Base-by-base conservation (phyloP, 2,888 invertebrate genomes). In the Pediacus dermestoides region DNA sequence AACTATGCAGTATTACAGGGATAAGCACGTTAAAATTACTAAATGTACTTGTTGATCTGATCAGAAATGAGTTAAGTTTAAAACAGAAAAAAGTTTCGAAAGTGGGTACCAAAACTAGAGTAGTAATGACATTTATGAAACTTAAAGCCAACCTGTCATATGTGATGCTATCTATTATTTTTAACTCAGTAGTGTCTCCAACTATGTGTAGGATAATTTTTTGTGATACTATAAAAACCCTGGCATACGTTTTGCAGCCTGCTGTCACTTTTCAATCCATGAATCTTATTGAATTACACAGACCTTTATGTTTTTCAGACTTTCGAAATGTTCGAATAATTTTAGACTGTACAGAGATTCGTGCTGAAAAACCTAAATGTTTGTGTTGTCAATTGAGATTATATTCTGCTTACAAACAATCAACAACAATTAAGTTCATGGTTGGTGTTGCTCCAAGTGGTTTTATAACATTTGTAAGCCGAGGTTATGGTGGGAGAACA, bases 381-480 rank as follows among this genome's bases (percentile, higher is more conserved):
- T 22, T 43, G 2, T 40, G 40, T 30, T 43, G 32, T 14, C 18
- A 16, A 12, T 33, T 43, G 32, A 36, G 33, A 34, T 34, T 12
- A 21, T 42, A 42, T 59, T 51, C 49, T 3, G 25, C 27, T 7
- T 44, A 47, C 22, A 52, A 48, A 37, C 16, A 34, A 7, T 11
- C 12, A 14, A 12, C 37, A 28, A 52, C 46, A 4, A 22, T 51
- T 1, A 55, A 55, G 31, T 50, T 53, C 22, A 31, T 58, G 34
- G 45, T 46, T 6, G 55, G 37, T 2, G 45, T 52, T 10, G 44
- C 40, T 4, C 53, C 54, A 11, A 37, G 28, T 18, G 57, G 52
- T 3, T 8, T 44, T 2, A 47, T 53, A 8, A 44, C 46, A 2
- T 49, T 48, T 34, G 27, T 52, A 12, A 52, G 53, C 23, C 16